Percentiles rank a stretch among this genome's conserved stretches.
phyloP scores from a whole-genome alignment of 2,888 invertebrate genomes.

The Coremacera marginata region DNA sequence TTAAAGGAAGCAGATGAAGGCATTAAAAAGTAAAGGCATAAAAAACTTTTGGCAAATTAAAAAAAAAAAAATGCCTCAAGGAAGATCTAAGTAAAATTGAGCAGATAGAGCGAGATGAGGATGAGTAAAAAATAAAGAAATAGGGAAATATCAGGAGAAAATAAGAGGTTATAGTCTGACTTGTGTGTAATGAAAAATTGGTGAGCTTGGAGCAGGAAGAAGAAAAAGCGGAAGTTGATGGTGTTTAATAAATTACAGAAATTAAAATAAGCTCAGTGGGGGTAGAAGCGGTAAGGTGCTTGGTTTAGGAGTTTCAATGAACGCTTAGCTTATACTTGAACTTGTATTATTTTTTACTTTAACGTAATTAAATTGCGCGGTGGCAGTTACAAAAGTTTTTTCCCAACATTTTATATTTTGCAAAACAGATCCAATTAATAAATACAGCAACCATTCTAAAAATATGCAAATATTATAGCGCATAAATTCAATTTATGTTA shows the following conservation, averaged over 20 bases:
- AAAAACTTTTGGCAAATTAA: slow-evolving; percentile 8
- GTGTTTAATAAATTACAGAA: neutral
- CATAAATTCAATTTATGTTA: neutral
- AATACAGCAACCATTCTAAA: neutral
- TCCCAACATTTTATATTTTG: neutral
- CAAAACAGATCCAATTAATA: neutral
- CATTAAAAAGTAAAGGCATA: slow-evolving; percentile 2
- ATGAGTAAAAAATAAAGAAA: neutral
- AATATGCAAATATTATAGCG: slow-evolving; percentile 7
- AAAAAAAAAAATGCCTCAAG: neutral
- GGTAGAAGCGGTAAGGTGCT: neutral
- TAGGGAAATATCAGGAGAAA: too few relatives aligned
- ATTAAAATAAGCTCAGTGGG: too few relatives aligned
- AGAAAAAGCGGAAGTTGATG: neutral
- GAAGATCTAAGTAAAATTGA: neutral
- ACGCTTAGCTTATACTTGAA: neutral
- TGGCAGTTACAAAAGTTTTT: neutral
- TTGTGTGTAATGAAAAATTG: neutral
- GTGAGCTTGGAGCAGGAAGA: neutral
- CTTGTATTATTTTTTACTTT: neutral
- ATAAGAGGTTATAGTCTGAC: neutral
- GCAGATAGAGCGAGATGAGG: neutral
- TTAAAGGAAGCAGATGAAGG: neutral
- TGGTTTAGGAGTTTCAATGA: neutral
- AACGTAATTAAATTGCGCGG: neutral